Evolutionary conservation across 1,140 invertebrate species (phyloP).

Genomic region (Platyscapa corneri): DNA sequence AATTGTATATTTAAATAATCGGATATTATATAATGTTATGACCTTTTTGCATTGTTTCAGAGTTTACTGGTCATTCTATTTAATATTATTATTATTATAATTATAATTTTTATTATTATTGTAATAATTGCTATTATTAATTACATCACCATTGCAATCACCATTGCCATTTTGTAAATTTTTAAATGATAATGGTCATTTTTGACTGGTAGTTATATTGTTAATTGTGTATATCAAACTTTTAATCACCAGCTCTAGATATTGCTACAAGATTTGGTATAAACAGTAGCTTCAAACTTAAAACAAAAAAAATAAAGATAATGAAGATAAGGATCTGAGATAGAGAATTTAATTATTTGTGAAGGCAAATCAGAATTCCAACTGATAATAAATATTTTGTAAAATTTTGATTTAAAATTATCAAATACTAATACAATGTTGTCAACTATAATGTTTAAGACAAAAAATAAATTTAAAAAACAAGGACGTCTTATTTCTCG

Average conservation of each 20-base stretch:
- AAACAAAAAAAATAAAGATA: slow-evolving; percentile 17
- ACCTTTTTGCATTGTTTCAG: slow-evolving; percentile 68
- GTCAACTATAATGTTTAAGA: slow-evolving; percentile 7
- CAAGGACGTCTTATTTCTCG: not conserved
- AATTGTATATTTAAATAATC: slow-evolving; percentile 68
- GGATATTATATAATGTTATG: slow-evolving; percentile 64
- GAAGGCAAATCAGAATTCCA: slow-evolving; percentile 19
- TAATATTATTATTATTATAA: slow-evolving; percentile 25
- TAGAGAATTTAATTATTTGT: slow-evolving; percentile 17
- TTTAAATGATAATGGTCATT: slow-evolving; percentile 29
- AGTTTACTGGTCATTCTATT: slow-evolving; percentile 67
- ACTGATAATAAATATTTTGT: slow-evolving; percentile 44
- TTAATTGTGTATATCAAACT: slow-evolving; percentile 35
- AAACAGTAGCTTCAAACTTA: slow-evolving; percentile 16
- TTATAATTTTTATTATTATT: slow-evolving; percentile 33
- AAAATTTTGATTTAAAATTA: slow-evolving; percentile 32
- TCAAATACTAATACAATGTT: slow-evolving; percentile 6
- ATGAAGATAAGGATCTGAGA: slow-evolving; percentile 27
- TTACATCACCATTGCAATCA: slow-evolving; percentile 33
- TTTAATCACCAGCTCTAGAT: slow-evolving; percentile 23
- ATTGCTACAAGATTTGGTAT: slow-evolving; percentile 31
- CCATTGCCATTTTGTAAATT: slow-evolving; percentile 51
- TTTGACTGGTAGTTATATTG: slow-evolving; percentile 29
- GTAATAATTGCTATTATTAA: slow-evolving; percentile 29
- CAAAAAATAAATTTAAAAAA: not conserved